Base-by-base conservation (phyloP, 2,797 vertebrate genomes). In the Takifugu rubripes region DNA sequence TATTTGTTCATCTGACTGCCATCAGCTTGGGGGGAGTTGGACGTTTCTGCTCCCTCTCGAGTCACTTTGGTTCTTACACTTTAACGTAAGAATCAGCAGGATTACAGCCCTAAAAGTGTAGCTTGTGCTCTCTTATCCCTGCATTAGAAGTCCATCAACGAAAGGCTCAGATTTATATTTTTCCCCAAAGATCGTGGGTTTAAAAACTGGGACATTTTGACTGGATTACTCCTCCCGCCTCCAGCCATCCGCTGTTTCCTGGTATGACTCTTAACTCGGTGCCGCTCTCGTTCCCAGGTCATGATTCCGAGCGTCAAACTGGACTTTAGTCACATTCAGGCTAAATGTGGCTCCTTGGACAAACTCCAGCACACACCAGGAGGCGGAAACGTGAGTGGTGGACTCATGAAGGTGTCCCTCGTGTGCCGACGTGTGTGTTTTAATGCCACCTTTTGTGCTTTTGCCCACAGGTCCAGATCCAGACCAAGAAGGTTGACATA, bases 291-390 rank as follows among this genome's bases (percentile, higher is more conserved):
- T 81, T 56, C 65, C 12, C 81, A 90, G 89, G 89, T 90, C 70
- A 87, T 89, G 82, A 90, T 90, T 62, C 89, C 89, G 33, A 90
- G 85, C 25, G 88, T 89, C 85, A 96, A 94, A 90, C 92, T 92
- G 81, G 93, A 96, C 92, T 95, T 92, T 87, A 96, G 93, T 66
- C 93, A 92, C 84, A 78, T 96, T 87, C 92, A 94, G 59, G 87
- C 95, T 77, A 94, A 95, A 77, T 97, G 95, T 89, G 94, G 94
- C 87, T 97, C 95, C 87, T 91, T 93, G 92, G 93, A 94, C 88
- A 96, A 97, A 91, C 83, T 95, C 84, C 92, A 89, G 86, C 91
- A 97, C 81, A 78, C 85, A 52, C 92, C 95, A 52, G 92, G 94
- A 83, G 95, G 94, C 45, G 94, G 95, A 92, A 91, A 96, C 74